Base-by-base conservation (phyloP, 2,797 vertebrate species). In the Hipposideros larvatus region DNA sequence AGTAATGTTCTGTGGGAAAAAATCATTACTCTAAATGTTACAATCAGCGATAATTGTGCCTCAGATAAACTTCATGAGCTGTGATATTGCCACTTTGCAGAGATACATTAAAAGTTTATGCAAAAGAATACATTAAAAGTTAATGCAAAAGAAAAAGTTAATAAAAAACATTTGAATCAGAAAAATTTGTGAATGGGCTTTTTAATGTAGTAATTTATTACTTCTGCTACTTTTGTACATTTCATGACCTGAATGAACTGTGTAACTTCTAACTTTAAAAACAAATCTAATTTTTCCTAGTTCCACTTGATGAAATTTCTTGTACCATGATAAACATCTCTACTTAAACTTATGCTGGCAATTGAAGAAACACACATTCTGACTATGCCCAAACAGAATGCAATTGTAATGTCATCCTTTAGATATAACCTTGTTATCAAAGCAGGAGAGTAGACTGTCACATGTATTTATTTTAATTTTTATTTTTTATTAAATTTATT, bases 51-150 rank as follows among this genome's bases (percentile, higher is more conserved):
- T 94, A 93, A 93, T 55, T 89, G n/a, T 82, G 21, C 37, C 57
- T 83, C 78, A 89, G 65, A 93, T 94, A 91, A 91, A 89, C 53
- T 79, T 95, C 57, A 96, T 91, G 91, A 95, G 26, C 51, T 91
- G 26, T 63, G 73, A 96, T 92, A 94, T 65, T 91, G 71, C 34
- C 19, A 61, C 9, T 77, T 87, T 82, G 75, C 48, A 84, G 75
- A 41, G 87, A 95, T 21, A 65, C 34, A 93, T 75, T 94, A 37
- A 84, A 89, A 91, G 41, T 84, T 95, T 48, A 82, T 51, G n/a
- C 9, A 79, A 91, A 94, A 86, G 55, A 71, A 37, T 37, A 37
- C 37, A 37, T 37, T 37, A 94, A 86, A 84, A 91, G 19, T 7
- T 89, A 9, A 26, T 37, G 37, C 37, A 37, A 37, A 37, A 37